These are phyloP conservation scores for Drosophila novamexicana DNA, from an alignment of 1,140 invertebrate genomes.

Conservation along the genomic window DNA sequence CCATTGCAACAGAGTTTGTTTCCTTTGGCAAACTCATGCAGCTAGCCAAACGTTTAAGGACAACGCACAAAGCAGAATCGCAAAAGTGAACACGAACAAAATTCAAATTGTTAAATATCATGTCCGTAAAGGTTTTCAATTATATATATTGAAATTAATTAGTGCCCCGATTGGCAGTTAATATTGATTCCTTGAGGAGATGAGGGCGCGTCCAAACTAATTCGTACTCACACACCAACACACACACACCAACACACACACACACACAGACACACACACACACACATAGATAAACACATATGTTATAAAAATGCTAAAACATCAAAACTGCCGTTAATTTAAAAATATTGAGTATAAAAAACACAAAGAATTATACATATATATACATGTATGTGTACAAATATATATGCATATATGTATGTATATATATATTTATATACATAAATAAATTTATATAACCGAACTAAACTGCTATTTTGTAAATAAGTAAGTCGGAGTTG, in stretches of 20 bases:
- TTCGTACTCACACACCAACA: constrained; percentile 27
- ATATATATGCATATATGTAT: constrained; percentile 17
- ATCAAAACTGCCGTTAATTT: constrained; percentile 83
- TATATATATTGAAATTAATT: constrained; percentile 6
- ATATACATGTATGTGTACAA: constrained; percentile 19
- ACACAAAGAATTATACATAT: constrained; percentile 65
- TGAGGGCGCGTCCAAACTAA: constrained; percentile 28
- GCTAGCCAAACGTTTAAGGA: constrained; percentile 13
- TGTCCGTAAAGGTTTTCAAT: no score
- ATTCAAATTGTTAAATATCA: neutral
- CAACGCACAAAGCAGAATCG: constrained; percentile 4
- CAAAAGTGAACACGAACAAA: neutral
- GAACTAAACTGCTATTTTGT: constrained; percentile 74
- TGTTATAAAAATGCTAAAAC: constrained; percentile 66
- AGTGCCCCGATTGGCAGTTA: constrained; percentile 35
- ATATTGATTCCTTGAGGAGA: neutral
- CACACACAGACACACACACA: constrained; percentile 14
- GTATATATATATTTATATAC: constrained; percentile 26
- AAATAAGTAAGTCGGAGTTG: constrained; percentile 76
- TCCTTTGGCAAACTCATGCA: neutral
- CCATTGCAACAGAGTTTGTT: neutral
- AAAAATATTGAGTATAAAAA: constrained; percentile 72
- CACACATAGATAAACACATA: constrained; percentile 48
- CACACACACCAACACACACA: constrained; percentile 6
- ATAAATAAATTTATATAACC: constrained; percentile 70